Conservation (phyloP, 1,140 invertebrate species). For the Drosophila ohnishii region DNA sequence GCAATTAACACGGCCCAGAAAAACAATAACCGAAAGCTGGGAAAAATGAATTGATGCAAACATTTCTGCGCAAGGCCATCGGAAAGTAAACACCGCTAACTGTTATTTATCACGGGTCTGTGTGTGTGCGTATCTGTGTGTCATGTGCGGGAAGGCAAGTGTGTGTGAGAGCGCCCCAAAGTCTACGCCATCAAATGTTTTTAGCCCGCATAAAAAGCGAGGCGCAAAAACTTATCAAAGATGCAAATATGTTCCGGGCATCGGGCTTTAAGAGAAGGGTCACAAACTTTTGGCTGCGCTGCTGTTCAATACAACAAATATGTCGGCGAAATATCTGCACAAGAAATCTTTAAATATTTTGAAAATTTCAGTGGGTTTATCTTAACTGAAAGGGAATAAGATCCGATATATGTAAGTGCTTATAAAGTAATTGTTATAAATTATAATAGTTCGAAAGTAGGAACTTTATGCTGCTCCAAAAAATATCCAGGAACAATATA, state of each 20-base stretch:
- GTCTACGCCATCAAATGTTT: constrained; percentile 62
- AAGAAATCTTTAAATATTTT: neutral
- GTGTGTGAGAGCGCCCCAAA: constrained; percentile 52
- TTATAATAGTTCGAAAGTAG: too few species aligned
- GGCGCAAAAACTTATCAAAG: constrained; percentile 70
- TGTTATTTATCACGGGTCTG: constrained; percentile 28
- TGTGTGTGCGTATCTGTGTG: constrained; percentile 35
- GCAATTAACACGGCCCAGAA: constrained; percentile 67
- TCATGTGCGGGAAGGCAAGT: neutral
- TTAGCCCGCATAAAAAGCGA: constrained; percentile 74
- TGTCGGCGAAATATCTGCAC: neutral
- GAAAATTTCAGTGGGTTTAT: neutral
- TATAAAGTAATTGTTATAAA: too few species aligned
- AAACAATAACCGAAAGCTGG: constrained; percentile 44
- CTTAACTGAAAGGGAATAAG: neutral
- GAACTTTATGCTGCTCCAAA: too few species aligned
- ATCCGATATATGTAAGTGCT: too few species aligned
- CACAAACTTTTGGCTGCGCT: constrained; percentile 27
- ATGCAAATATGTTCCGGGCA: constrained; percentile 65
- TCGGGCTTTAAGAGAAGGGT: constrained; percentile 20
- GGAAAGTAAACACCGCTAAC: constrained; percentile 67
- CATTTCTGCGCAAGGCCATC: constrained; percentile 67
- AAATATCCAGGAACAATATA: too few species aligned
- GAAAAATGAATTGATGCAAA: constrained; percentile 75
- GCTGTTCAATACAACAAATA: constrained; percentile 1